These are phyloP conservation scores for Oriolus oriolus DNA, from an alignment of 2,113 vertebrate genomes.

Conservation along the genomic window DNA sequence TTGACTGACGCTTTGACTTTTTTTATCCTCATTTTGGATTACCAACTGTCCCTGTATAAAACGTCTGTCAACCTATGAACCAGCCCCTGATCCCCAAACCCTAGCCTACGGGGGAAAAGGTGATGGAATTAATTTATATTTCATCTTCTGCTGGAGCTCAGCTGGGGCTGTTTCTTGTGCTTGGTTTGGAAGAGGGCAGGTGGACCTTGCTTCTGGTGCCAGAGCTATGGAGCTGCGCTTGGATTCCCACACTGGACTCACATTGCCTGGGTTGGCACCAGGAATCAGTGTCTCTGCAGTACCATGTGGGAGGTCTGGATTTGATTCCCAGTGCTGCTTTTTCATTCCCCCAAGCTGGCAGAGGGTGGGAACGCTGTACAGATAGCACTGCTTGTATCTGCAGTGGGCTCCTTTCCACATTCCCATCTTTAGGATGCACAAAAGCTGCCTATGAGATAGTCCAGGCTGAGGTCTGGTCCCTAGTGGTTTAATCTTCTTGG, in stretches of 20 bases:
- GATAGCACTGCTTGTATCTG: not conserved
- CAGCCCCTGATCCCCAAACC: not conserved
- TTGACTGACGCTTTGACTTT: not conserved
- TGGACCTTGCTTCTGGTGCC: accelerated
- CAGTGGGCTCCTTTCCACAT: not conserved
- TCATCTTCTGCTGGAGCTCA: not conserved
- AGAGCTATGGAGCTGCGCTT: not conserved
- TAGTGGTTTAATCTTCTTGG: not conserved
- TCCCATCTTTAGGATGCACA: not conserved
- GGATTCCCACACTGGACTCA: not conserved
- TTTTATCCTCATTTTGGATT: not conserved
- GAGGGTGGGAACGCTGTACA: not conserved
- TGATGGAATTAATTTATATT: not conserved
- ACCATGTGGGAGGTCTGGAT: conserved; percentile 51
- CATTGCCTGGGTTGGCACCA: not conserved
- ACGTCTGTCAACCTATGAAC: not conserved
- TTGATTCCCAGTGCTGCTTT: conserved; percentile 32
- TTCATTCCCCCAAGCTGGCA: conserved; percentile 12
- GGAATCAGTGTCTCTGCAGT: not conserved
- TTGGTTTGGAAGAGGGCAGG: not conserved
- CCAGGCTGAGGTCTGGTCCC: not conserved
- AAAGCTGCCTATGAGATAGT: not conserved
- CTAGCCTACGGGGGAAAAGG: not conserved
- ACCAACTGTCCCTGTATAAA: not conserved
- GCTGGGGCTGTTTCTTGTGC: not conserved